phyloP scores from a whole-genome alignment of 2,888 invertebrate species.

The Cyrtodaria siliqua region DNA sequence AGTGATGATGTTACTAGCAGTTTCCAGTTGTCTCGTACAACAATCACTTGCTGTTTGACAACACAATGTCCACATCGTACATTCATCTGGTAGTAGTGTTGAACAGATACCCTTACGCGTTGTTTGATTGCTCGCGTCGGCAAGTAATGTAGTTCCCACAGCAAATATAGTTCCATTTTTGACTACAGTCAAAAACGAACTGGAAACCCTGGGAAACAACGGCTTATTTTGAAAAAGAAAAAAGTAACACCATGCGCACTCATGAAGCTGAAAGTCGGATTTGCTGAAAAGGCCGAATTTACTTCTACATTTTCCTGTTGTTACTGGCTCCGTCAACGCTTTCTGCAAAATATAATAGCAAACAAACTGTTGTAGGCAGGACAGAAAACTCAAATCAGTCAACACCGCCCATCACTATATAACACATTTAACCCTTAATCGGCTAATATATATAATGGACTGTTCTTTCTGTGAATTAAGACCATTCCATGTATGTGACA shows the following conservation, averaged over 20 bases:
- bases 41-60: constrained; percentile 32
- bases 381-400: no score
- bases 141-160: constrained; percentile 17
- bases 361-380: no score
- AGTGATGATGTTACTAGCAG: no score
- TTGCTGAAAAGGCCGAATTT: constrained; percentile 25
- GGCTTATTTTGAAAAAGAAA: constrained; percentile 33
- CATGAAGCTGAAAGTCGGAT: constrained; percentile 31
- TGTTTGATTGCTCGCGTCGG: constrained; percentile 33
- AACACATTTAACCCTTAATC: no score
- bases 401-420: no score
- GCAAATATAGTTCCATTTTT: constrained; percentile 25
- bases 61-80: constrained; percentile 45
- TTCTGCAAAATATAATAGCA: no score
- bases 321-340: background rate
- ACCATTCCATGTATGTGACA: no score
- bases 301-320: constrained; percentile 27
- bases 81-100: constrained; percentile 35
- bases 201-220: background rate
- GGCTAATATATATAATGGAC: no score
- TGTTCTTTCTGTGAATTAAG: no score
- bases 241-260: constrained; percentile 50
- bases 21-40: constrained; percentile 18
- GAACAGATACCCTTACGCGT: constrained; percentile 25
- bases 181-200: constrained; percentile 7